A percentile compares a stretch with the other conserved stretches of the same genome.
Evolutionary conservation across 2,888 invertebrate genomes (phyloP).

Genomic region (Phoenoteleia sp.): DNA sequence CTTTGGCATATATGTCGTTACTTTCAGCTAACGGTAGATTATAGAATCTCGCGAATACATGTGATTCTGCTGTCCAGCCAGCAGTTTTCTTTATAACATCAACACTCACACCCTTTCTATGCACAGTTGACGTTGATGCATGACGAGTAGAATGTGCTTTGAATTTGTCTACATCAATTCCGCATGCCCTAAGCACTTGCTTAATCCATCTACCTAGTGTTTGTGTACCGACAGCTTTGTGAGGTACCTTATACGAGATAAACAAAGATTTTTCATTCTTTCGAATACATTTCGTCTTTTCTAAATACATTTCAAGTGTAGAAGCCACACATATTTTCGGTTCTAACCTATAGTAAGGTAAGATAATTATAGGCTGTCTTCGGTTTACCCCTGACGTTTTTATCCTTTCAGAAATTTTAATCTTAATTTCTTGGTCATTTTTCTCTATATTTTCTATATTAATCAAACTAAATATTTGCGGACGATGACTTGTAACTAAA

Average conservation of each 20-base stretch:
- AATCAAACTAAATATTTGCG: conserved; percentile 30
- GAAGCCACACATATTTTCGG: conserved; percentile 56
- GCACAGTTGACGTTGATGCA: conserved; percentile 2
- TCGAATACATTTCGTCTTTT: conserved; percentile 10
- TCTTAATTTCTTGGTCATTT: background rate
- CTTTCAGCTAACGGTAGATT: background rate
- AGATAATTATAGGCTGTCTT: conserved; percentile 5
- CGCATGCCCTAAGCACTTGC: background rate
- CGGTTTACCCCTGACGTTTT: conserved; percentile 32
- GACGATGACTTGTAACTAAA: conserved; percentile 28
- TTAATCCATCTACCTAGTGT: conserved; percentile 35
- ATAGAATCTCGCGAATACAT: background rate
- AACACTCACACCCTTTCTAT: background rate
- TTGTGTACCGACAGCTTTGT: background rate
- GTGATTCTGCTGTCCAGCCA: background rate
- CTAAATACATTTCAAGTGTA: conserved; percentile 15
- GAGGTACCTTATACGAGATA: conserved; percentile 38
- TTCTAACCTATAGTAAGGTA: conserved; percentile 1
- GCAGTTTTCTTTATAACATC: background rate
- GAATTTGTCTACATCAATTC: no score
- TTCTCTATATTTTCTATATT: conserved; percentile 31
- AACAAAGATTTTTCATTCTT: conserved; percentile 22
- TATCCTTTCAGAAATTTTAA: conserved; percentile 32
- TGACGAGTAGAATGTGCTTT: no score
- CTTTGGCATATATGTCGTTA: background rate